Evolutionary conservation across 2,113 vertebrate species (phyloP), one percentile per base, ranked within the genome.

Genomic region (Mesitornis unicolor): DNA sequence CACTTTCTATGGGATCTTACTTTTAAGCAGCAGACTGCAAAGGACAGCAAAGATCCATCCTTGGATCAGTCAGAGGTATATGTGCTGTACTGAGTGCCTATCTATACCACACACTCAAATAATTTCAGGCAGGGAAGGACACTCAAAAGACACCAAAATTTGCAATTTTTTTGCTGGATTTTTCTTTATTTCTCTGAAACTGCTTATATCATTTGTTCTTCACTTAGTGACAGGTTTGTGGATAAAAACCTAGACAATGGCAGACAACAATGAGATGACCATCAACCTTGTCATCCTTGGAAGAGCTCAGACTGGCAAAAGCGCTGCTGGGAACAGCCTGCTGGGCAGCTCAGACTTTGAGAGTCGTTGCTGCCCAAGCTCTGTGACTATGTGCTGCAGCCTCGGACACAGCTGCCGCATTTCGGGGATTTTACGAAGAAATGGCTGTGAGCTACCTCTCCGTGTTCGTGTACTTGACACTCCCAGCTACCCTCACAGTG

Each of bases 271-370:
- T 0, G 93, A 97, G 43, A 96, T 98, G 90, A 79, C 67, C 38
- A 96, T 99, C 83, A 98, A 98, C 22, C 91, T 99, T 59, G 97
- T 98, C 63, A 95, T 99, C 94, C 97, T 99, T 17, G 99, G 99
- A 29, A 94, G 93, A 87, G 92, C 83, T 40, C 98, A 99, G 90
- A 98, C 96, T 87, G 99, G 99, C 50, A 98, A 99, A 95, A 99
- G 99, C 18, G 97, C 98, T 77, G 96, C 98, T 60, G 99, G 98
- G 67, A 99, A 99, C 36, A 97, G 97, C 60, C 97, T 99, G 65
- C 88, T 99, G 95, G 99, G 98, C 61, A 99, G 98, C 28, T 69
- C 64, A 2, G 98, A 98, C 70, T 99, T 99, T 25, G 78, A 87
- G 33, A 98, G 98, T 9, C 83, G 38, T 3, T 6, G 95, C 17